These are phyloP conservation scores for Sarcophaga carnaria DNA, from an alignment of 2,888 invertebrate species.

Conservation along the genomic window DNA sequence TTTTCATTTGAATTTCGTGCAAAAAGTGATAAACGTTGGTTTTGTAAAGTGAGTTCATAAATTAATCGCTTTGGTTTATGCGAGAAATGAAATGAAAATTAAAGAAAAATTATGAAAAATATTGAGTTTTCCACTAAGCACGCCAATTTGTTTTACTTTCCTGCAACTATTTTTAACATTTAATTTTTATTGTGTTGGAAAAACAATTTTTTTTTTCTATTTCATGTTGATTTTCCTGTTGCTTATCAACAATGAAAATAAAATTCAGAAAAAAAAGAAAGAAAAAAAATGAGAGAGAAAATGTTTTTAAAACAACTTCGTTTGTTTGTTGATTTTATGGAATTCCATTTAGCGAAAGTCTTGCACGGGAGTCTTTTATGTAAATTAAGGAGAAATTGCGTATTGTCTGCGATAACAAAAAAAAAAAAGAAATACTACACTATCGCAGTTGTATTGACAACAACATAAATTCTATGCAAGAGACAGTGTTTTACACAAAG, in stretches of 20 bases:
- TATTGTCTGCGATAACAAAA: background rate
- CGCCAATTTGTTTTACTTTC: slow-evolving; percentile 24
- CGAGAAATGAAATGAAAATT: slow-evolving; percentile 19
- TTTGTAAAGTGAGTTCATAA: slow-evolving; percentile 21
- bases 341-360: background rate
- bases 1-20: background rate
- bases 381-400: background rate
- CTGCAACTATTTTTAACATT: slow-evolving; percentile 12
- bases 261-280: background rate
- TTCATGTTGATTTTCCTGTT: slow-evolving; percentile 60
- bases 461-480: slow-evolving; percentile 8
- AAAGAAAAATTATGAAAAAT: slow-evolving; percentile 36
- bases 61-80: slow-evolving; percentile 1
- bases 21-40: slow-evolving; percentile 22
- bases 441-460: slow-evolving; percentile 3
- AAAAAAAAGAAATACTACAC: background rate
- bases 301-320: slow-evolving; percentile 34
- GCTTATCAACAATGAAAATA: slow-evolving; percentile 63
- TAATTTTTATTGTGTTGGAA: slow-evolving; percentile 15
- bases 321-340: background rate
- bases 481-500: slow-evolving; percentile 3
- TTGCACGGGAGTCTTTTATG: background rate
- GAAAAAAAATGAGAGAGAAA: background rate
- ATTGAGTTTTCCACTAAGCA: slow-evolving; percentile 41
- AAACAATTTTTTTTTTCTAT: background rate